phyloP scores from a whole-genome alignment of 2,113 vertebrate genomes.

The Callithrix jacchus region DNA sequence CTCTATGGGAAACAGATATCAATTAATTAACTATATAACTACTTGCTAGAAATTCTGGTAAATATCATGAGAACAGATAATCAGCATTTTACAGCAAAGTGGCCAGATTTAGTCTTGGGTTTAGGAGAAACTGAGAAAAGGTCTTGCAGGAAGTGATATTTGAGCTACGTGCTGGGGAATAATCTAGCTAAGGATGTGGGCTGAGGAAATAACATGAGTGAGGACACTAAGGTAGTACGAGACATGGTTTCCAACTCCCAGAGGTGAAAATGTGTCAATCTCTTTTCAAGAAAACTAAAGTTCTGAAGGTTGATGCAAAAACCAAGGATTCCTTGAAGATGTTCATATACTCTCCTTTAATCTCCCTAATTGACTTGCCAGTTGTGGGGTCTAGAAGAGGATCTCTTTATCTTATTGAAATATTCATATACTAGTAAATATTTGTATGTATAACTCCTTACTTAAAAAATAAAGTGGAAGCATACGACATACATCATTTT shows the following conservation, averaged over 20 bases:
- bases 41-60: not conserved
- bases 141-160: not conserved
- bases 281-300: not conserved
- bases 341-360: not conserved
- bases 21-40: not conserved
- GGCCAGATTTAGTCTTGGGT: not conserved
- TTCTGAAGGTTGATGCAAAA: not conserved
- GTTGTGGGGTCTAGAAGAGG: not conserved
- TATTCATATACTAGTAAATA: slow-evolving; percentile 2
- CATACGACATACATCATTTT: not conserved
- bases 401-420: slow-evolving; percentile 29
- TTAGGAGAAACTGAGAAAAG: not conserved
- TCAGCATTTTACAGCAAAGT: not conserved
- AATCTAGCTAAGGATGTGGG: not conserved
- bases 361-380: not conserved
- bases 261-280: not conserved
- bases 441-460: not conserved
- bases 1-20: not conserved
- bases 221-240: not conserved
- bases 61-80: not conserved
- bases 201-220: not conserved
- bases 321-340: not conserved
- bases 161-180: not conserved
- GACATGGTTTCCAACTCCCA: not conserved
- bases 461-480: not conserved